phyloP scores from a whole-genome alignment of 2,888 invertebrate species.

The Agonopterix heracliana region DNA sequence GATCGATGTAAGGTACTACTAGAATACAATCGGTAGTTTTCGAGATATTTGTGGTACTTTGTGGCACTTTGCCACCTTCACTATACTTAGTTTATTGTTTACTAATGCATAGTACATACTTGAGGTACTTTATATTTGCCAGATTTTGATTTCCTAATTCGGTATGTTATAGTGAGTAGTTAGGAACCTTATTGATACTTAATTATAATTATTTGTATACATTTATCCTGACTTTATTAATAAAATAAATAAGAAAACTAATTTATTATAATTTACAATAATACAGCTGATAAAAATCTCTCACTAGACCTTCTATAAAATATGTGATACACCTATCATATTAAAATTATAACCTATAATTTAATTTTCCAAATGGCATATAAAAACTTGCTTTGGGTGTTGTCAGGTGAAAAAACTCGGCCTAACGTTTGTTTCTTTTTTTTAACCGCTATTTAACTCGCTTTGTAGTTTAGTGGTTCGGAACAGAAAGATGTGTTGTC shows the following conservation, averaged over 20 bases:
- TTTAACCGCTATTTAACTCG: conserved; percentile 39
- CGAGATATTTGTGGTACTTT: too few species aligned
- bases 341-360: conserved; percentile 75
- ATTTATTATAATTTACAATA: conserved; percentile 35
- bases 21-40: too few species aligned
- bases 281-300: conserved; percentile 59
- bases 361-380: conserved; percentile 68
- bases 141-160: too few species aligned
- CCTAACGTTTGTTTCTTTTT: conserved; percentile 62
- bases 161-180: too few species aligned
- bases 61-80: too few species aligned
- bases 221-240: too few species aligned
- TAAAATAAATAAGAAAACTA: conserved; percentile 10
- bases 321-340: conserved; percentile 72
- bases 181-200: too few species aligned
- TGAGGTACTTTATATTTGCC: too few species aligned
- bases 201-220: too few species aligned
- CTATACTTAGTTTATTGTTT: too few species aligned
- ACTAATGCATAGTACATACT: too few species aligned
- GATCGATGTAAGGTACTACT: too few species aligned
- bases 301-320: conserved; percentile 41
- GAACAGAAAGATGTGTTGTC: conserved; percentile 53
- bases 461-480: conserved; percentile 47
- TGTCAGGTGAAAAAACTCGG: conserved; percentile 57
- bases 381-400: conserved; percentile 62